Evolutionary conservation across 2,113 vertebrate genomes (phyloP).

Genomic region (Odocoileus hemionus): DNA sequence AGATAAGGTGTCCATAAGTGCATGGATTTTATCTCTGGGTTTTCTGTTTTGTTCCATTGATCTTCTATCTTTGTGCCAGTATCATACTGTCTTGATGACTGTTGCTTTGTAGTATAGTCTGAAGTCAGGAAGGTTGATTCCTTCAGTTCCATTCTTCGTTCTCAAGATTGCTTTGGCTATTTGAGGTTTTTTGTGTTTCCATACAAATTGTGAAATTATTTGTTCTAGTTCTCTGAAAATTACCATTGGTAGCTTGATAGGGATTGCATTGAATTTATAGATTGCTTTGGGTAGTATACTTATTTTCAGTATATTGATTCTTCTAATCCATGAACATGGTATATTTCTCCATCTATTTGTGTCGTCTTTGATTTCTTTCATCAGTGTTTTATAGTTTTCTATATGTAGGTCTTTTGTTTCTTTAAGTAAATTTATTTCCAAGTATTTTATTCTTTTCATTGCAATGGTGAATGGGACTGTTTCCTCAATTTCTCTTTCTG

Average conservation of each 20-base stretch:
- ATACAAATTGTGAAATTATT: neutral
- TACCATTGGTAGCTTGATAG: neutral
- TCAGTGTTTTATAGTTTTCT: neutral
- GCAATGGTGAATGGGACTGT: neutral
- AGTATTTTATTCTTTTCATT: neutral
- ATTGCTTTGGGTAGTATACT: neutral
- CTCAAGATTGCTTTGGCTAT: neutral
- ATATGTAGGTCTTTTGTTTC: neutral
- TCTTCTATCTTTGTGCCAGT: neutral
- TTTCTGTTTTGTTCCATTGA: neutral
- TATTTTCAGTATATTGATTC: neutral
- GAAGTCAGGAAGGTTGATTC: neutral
- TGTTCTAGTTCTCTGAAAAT: neutral
- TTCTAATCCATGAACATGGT: neutral
- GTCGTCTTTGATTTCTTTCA: neutral
- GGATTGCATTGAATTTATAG: neutral
- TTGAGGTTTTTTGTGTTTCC: neutral
- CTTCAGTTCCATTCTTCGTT: neutral
- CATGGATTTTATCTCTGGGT: neutral
- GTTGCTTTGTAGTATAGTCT: neutral
- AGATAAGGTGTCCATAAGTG: neutral
- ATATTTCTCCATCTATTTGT: neutral
- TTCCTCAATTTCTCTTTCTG: neutral
- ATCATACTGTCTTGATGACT: neutral
- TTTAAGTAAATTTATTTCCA: neutral